phyloP scores from a whole-genome alignment of 2,113 vertebrate genomes.

The Shinisaurus crocodilurus region DNA sequence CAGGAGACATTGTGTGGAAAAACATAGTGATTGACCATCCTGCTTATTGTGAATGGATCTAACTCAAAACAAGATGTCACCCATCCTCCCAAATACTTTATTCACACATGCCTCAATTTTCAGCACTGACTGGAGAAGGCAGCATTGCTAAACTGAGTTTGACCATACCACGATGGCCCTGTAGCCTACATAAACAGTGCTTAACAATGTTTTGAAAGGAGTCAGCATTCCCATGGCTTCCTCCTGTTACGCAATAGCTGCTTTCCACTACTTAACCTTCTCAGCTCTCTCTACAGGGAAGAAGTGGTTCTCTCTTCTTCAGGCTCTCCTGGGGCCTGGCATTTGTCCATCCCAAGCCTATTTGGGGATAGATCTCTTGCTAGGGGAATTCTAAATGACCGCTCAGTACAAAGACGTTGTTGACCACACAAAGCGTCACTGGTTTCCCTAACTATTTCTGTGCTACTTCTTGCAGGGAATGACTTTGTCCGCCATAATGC shows the following conservation, averaged over 20 bases:
- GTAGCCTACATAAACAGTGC: neutral
- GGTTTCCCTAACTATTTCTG: neutral
- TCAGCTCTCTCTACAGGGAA: neutral
- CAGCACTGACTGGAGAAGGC: neutral
- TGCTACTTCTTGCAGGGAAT: constrained; percentile 67
- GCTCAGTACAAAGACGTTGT: neutral
- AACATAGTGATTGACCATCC: neutral
- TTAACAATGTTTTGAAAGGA: neutral
- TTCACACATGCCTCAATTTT: neutral
- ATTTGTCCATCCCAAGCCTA: neutral
- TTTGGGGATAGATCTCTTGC: neutral
- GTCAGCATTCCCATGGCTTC: neutral
- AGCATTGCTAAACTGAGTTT: neutral
- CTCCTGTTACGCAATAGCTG: neutral
- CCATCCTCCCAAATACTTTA: neutral
- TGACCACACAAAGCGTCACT: no score
- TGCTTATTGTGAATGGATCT: no score
- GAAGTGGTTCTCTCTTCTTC: neutral
- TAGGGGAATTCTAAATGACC: neutral
- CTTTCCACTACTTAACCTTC: neutral
- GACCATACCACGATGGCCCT: neutral
- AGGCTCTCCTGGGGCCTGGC: neutral
- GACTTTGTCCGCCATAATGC: constrained; percentile 93
- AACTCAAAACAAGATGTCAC: neutral
- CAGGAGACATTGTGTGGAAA: neutral